Percentiles rank a stretch among this genome's conserved stretches.
Evolutionary conservation across 2,888 invertebrate genomes (phyloP).

Genomic region (Notodonta dromedarius): DNA sequence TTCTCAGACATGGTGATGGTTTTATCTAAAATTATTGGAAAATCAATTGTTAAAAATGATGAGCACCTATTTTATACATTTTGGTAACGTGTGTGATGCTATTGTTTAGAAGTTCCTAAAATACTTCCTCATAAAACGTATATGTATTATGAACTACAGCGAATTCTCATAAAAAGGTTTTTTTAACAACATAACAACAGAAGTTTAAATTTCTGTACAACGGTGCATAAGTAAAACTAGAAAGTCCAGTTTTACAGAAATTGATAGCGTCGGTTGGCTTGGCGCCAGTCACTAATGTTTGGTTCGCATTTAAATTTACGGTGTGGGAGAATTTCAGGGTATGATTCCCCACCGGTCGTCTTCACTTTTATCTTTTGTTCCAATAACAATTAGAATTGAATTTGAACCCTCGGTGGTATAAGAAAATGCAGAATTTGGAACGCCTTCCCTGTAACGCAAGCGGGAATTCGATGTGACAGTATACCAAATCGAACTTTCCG

Average conservation of each 20-base stretch:
- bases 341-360: conserved; percentile 30
- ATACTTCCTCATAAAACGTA: not conserved
- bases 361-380: conserved; percentile 27
- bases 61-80: not conserved
- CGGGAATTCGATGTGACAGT: conserved; percentile 1
- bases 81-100: not conserved
- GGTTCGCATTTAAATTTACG: conserved; percentile 73
- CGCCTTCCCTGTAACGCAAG: not conserved
- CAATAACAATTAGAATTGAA: conserved; percentile 22
- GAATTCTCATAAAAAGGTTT: conserved; percentile 17
- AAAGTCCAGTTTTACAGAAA: conserved; percentile 68
- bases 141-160: conserved; percentile 13
- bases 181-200: conserved; percentile 32
- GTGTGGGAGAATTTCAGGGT: conserved; percentile 56
- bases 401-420: conserved; percentile 5
- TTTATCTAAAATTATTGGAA: conserved; percentile 51
- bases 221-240: conserved; percentile 31
- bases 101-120: not conserved
- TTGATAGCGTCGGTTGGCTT: conserved; percentile 68
- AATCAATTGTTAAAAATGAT: conserved; percentile 10
- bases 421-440: conserved; percentile 11
- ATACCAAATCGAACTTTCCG: conserved; percentile 7
- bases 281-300: conserved; percentile 65
- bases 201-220: conserved; percentile 49
- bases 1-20: conserved; percentile 68